Evolutionary conservation across 53 echinoderm and acorn worm species (phyloP).

Genomic region (Stichopus horrens): DNA sequence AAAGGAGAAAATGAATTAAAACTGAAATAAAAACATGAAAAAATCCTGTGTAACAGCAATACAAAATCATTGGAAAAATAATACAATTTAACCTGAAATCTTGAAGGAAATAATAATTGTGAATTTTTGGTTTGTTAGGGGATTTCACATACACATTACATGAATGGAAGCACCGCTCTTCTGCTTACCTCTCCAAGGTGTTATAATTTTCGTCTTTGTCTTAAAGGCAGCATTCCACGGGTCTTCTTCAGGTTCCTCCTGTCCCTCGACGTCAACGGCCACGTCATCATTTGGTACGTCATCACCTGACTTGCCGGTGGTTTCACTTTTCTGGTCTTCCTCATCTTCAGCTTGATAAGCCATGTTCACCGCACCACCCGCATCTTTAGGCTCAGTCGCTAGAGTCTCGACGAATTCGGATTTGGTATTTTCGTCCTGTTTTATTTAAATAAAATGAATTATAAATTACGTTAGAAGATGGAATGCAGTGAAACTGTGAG

Average conservation of each 20-base stretch:
- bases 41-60: too few relatives aligned
- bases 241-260: slow-evolving; percentile 27
- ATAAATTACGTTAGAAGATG: too few relatives aligned
- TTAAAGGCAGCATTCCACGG: slow-evolving; percentile 35
- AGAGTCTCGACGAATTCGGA: neutral
- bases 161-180: too few relatives aligned
- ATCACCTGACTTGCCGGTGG: neutral
- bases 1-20: neutral
- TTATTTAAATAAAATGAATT: too few relatives aligned
- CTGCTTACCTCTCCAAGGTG: slow-evolving; percentile 18
- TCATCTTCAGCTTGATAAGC: neutral
- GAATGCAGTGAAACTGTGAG: too few relatives aligned
- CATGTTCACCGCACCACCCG: slow-evolving; percentile 7
- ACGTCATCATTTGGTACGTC: neutral
- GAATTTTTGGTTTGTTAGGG: too few relatives aligned
- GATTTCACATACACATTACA: too few relatives aligned
- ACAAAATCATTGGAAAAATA: too few relatives aligned
- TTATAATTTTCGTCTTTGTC: slow-evolving; percentile 17
- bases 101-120: too few relatives aligned
- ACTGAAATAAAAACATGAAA: too few relatives aligned
- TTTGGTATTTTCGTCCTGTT: neutral
- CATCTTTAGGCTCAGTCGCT: neutral
- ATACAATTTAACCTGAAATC: too few relatives aligned
- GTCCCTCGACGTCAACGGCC: neutral
- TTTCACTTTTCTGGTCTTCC: neutral